Percentiles rank a stretch among this genome's conserved stretches.
Conservation (phyloP, 2,888 invertebrate species). For the Hemaris fuciformis region DNA sequence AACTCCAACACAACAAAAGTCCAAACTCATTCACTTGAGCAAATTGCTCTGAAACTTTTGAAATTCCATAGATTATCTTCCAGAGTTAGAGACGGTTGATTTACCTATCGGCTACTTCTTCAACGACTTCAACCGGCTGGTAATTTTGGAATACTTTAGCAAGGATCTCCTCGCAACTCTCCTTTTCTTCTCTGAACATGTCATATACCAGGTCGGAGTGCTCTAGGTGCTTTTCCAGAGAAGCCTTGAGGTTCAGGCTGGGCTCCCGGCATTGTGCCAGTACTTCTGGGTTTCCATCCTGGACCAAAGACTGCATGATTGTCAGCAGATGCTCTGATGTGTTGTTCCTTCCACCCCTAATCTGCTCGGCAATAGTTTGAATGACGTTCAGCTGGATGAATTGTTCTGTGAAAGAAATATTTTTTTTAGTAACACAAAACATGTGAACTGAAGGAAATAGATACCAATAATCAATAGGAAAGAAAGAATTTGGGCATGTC, state of each 20-base stretch:
- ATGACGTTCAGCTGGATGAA: slow-evolving; percentile 54
- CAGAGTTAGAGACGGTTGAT: background rate
- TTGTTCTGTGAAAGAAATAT: slow-evolving; percentile 45
- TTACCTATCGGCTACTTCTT: slow-evolving; percentile 58
- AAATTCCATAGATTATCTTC: no score
- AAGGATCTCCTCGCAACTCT: slow-evolving; percentile 48
- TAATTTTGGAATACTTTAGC: slow-evolving; percentile 31
- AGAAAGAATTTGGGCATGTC: no score
- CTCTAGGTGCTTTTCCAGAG: slow-evolving; percentile 44
- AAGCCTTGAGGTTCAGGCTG: slow-evolving; percentile 35
- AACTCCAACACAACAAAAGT: no score
- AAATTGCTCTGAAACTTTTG: no score
- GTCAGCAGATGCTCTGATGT: slow-evolving; percentile 60
- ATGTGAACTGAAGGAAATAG: background rate
- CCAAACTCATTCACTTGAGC: no score
- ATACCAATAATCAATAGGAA: no score
- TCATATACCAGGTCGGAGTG: slow-evolving; percentile 46
- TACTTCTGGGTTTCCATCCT: slow-evolving; percentile 35
- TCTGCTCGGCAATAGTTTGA: slow-evolving; percentile 37
- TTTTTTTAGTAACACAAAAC: slow-evolving; percentile 13
- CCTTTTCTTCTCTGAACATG: slow-evolving; percentile 54
- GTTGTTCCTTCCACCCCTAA: slow-evolving; percentile 44
- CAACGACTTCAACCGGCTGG: slow-evolving; percentile 24
- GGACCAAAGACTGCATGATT: slow-evolving; percentile 44
- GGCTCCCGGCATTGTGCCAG: slow-evolving; percentile 48